Base-by-base conservation (phyloP, 1,140 invertebrate species). In the Hycleus cichorii region DNA sequence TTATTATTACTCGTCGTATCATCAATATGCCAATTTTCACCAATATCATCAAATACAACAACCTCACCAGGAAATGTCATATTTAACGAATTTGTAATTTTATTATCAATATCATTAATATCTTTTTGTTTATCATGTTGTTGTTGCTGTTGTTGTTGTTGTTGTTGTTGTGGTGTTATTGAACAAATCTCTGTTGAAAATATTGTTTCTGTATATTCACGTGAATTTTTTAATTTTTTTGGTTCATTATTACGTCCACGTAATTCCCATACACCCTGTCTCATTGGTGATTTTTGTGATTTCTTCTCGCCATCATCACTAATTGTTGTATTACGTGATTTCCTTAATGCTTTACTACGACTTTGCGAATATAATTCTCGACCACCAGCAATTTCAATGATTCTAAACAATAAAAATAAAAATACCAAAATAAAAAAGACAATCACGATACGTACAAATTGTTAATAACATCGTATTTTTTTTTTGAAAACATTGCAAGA, bases 351-450 rank as follows among this genome's bases (percentile, higher is more conserved):
- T 78, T 90, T 88, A 67, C 84, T 88, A 66, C 89, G 76, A 72
- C 87, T 91, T 70, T 90, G 88, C 39, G 89, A 91, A 73, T 88
- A 91, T 46, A 93, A 80, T 76, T 93, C 89, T 51, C 89, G 79
- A 51, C 90, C 90, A 63, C 90, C 90, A 43, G 89, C 90, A 72
- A 91, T 91, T 80, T 92, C 89, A 75, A 91, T 90, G 72, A 91
- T 90, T 74, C 89, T 89, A 74, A 71, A 81, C 72, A 42, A 42
- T 4, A 52, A 49, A 42, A 42, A 55, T 39, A 42, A 42, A 11
- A 10, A n/a, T 42, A 42, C 5, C 5, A 6, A 42, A 42, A 42
- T 42, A 42, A n/a, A 11, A 42, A 42, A 42, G 11, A 42, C 18
- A 18, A 18, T 18, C 18, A 18, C 18, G 18, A 18, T 18, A 18